Percentiles rank a stretch among this genome's conserved stretches.
Evolutionary conservation across 2,888 invertebrate genomes (phyloP).

Genomic region (Drosophila kuntzei): DNA sequence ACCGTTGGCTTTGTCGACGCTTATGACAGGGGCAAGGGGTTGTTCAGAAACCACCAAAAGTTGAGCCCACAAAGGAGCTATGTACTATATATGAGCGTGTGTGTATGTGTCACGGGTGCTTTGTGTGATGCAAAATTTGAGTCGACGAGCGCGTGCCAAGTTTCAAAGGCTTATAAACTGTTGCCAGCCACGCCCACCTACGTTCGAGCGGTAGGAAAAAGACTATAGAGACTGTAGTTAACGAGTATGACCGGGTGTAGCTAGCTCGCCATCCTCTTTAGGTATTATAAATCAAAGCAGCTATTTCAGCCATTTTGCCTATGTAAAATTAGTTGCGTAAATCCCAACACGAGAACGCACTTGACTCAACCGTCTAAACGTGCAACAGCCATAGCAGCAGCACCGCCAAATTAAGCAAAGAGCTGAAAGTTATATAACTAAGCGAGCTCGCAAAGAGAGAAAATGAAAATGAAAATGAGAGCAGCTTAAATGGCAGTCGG

Average conservation of each 20-base stretch:
- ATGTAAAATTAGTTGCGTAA: conserved; percentile 80
- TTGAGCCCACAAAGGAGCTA: conserved; percentile 1
- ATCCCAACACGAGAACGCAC: conserved; percentile 80
- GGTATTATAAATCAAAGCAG: conserved; percentile 76
- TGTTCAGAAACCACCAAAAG: conserved; percentile 10
- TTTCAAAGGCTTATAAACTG: conserved; percentile 60
- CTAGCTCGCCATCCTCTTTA: not conserved
- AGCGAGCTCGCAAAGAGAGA: conserved; percentile 16
- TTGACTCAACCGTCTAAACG: conserved; percentile 55
- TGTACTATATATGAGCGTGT: not conserved
- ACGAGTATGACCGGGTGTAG: conserved; percentile 11
- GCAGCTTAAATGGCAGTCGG: conserved; percentile 49
- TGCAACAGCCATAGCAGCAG: conserved; percentile 35
- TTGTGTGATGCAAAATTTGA: conserved; percentile 44
- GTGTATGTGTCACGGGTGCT: not conserved
- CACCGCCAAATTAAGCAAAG: conserved; percentile 53
- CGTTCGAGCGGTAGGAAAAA: conserved; percentile 1
- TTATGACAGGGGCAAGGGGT: not conserved
- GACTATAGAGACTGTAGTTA: conserved; percentile 3
- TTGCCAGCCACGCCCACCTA: conserved; percentile 10
- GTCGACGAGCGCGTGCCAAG: conserved; percentile 37
- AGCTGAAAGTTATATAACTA: conserved; percentile 40
- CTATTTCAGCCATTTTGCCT: conserved; percentile 65
- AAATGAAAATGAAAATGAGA: conserved; percentile 43
- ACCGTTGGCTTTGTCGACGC: not conserved